Conservation (phyloP, 1,140 invertebrate genomes). For the Sycophila sp. region DNA sequence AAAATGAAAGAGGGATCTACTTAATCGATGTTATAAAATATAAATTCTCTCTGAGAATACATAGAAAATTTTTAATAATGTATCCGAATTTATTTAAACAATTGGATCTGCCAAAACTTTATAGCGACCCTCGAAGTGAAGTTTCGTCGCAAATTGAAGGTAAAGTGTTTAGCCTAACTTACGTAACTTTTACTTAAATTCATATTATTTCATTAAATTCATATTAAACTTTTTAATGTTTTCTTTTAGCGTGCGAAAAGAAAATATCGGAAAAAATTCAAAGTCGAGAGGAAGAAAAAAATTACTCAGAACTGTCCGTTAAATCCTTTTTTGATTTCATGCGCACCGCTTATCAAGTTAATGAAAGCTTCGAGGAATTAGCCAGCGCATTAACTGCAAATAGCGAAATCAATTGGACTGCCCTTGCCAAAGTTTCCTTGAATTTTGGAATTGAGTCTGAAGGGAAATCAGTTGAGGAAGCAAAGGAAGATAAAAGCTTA, state of each 20-base stretch:
- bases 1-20: not conserved
- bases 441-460: constrained; percentile 41
- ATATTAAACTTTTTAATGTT: no score
- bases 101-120: constrained; percentile 35
- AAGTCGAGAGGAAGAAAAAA: constrained; percentile 2
- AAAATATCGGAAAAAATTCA: not conserved
- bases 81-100: constrained; percentile 44
- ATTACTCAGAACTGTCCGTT: constrained; percentile 70
- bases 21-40: not conserved
- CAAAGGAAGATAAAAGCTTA: constrained; percentile 34
- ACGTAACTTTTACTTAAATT: no score
- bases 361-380: constrained; percentile 71
- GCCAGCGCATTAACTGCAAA: constrained; percentile 66
- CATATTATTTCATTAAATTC: no score
- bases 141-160: constrained; percentile 3
- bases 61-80: constrained; percentile 25
- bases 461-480: constrained; percentile 14
- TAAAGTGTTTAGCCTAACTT: not conserved
- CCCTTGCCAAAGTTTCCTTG: constrained; percentile 64
- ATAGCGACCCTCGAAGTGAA: constrained; percentile 22
- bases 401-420: constrained; percentile 73
- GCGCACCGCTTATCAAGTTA: constrained; percentile 75
- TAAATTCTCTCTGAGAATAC: not conserved
- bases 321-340: constrained; percentile 79
- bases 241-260: not conserved